phyloP scores from a whole-genome alignment of 2,113 vertebrate species.

The Hymenochirus boettgeri region DNA sequence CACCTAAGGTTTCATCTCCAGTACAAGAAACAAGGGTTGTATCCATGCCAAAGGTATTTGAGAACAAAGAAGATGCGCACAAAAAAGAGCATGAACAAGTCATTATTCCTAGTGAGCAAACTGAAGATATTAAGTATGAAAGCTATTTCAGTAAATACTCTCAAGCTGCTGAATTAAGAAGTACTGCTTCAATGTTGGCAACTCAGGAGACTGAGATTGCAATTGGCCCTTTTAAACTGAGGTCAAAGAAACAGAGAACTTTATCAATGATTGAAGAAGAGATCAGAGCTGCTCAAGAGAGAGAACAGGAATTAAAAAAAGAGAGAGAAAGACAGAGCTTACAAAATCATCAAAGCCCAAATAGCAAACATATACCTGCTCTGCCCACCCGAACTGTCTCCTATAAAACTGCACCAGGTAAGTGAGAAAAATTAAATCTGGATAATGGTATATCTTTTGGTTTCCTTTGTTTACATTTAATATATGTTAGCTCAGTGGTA shows the following conservation, averaged over 20 bases:
- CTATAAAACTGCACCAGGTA: constrained; percentile 86
- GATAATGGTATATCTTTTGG: too few relatives aligned
- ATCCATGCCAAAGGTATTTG: constrained; percentile 60
- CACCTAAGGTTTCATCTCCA: constrained; percentile 72
- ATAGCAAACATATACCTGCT: constrained; percentile 65
- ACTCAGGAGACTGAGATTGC: constrained; percentile 75
- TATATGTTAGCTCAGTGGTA: too few relatives aligned
- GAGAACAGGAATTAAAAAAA: constrained; percentile 93
- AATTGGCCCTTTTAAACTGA: constrained; percentile 86
- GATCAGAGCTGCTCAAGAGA: constrained; percentile 91
- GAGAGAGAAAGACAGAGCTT: constrained; percentile 69
- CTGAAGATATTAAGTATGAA: constrained; percentile 72
- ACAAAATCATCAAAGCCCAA: constrained; percentile 59
- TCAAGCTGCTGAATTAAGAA: constrained; percentile 87
- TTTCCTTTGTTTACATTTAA: too few relatives aligned
- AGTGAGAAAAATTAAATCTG: constrained; percentile 36
- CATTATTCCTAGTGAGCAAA: constrained; percentile 59
- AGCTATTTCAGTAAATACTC: constrained; percentile 97
- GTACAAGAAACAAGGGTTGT: constrained; percentile 68
- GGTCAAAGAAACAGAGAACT: constrained; percentile 90
- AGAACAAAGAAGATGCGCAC: constrained; percentile 53
- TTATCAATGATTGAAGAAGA: constrained; percentile 98
- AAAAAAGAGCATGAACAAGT: constrained; percentile 52
- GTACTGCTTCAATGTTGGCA: constrained; percentile 77
- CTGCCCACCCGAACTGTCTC: constrained; percentile 69